These are phyloP conservation scores for Leucopsar rothschildi DNA, from an alignment of 2,113 vertebrate species.

Conservation along the genomic window DNA sequence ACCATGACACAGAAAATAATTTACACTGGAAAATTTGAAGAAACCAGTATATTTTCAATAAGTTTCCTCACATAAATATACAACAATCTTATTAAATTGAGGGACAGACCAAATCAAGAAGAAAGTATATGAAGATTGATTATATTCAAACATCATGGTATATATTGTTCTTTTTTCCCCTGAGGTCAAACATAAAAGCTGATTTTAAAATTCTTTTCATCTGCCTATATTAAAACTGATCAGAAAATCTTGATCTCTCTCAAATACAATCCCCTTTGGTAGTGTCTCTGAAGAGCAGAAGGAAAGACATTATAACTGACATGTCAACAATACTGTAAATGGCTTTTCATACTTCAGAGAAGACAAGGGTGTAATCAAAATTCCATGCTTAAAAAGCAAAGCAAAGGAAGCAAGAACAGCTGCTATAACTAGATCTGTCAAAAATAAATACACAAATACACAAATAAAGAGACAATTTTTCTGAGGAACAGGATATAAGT, in stretches of 20 bases:
- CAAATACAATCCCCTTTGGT: background rate
- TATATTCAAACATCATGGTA: background rate
- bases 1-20: background rate
- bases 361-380: constrained; percentile 28
- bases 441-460: background rate
- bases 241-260: background rate
- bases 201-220: background rate
- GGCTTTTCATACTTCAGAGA: background rate
- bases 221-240: background rate
- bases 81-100: background rate
- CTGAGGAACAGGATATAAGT: background rate
- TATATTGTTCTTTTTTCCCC: background rate
- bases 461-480: background rate
- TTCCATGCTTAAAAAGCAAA: constrained; percentile 20
- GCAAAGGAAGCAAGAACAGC: constrained; percentile 9
- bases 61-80: background rate
- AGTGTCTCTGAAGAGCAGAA: background rate
- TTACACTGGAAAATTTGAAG: background rate
- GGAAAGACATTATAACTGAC: background rate
- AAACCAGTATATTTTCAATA: background rate
- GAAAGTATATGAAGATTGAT: background rate
- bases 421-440: background rate
- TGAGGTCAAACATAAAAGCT: background rate
- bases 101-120: background rate
- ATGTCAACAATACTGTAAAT: background rate